phyloP scores from a whole-genome alignment of 2,888 invertebrate species.

The Epinotia brunnichana region DNA sequence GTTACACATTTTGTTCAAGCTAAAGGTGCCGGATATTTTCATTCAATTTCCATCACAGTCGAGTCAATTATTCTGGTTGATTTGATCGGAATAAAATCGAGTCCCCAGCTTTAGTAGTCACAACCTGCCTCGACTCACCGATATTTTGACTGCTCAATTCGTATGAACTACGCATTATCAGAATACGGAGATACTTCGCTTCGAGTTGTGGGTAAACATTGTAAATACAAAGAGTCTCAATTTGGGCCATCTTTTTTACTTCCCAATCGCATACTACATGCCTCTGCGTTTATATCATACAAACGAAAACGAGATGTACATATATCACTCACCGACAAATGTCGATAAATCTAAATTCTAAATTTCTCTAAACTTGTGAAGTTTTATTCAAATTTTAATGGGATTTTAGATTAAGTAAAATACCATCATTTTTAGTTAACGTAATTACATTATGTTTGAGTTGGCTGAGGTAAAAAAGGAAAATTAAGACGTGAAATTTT shows the following conservation, averaged over 20 bases:
- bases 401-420: too few relatives aligned
- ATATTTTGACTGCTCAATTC: neutral
- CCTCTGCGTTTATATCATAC: too few relatives aligned
- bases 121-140: neutral
- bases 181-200: neutral
- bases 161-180: neutral
- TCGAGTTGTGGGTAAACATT: neutral
- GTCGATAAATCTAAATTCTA: too few relatives aligned
- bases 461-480: too few relatives aligned
- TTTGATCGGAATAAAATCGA: constrained; percentile 46
- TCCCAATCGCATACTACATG: too few relatives aligned
- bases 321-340: too few relatives aligned
- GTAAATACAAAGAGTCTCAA: neutral
- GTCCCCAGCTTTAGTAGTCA: neutral
- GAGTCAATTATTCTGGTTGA: constrained; percentile 58
- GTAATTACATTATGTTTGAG: too few relatives aligned
- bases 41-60: constrained; percentile 52
- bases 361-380: too few relatives aligned
- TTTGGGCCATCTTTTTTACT: neutral
- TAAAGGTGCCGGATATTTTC: constrained; percentile 48
- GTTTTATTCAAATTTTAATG: too few relatives aligned
- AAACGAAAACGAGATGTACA: too few relatives aligned
- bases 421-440: too few relatives aligned
- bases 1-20: constrained; percentile 44
- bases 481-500: too few relatives aligned